phyloP scores from a whole-genome alignment of 2,797 vertebrate genomes.

The Valencia hispanica region DNA sequence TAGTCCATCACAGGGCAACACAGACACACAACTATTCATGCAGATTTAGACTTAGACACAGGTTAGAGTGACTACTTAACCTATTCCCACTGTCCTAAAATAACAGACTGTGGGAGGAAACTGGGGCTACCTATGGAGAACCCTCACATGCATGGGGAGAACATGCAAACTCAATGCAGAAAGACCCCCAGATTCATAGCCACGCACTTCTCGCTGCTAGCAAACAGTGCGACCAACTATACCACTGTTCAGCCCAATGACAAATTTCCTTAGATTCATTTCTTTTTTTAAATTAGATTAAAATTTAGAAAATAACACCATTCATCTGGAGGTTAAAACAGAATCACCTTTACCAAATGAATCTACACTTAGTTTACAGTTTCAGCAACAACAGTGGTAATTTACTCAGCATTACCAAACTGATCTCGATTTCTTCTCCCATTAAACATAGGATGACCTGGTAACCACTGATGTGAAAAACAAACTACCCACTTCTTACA shows the following conservation, averaged over 20 bases:
- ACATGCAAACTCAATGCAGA: background rate
- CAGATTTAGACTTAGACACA: too few species aligned
- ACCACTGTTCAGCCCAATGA: too few species aligned
- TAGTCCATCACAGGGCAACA: background rate
- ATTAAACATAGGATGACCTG: background rate
- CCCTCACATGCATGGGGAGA: background rate
- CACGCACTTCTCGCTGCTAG: too few species aligned
- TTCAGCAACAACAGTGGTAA: background rate
- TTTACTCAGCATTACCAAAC: background rate
- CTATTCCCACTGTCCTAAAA: too few species aligned
- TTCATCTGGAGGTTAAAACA: background rate
- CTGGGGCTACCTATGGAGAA: too few species aligned
- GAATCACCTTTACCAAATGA: background rate
- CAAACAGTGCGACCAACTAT: too few species aligned
- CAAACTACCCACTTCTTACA: slow-evolving; percentile 10
- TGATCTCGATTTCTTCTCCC: background rate
- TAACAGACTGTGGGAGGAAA: too few species aligned
- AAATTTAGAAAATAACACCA: too few species aligned
- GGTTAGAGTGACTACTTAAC: too few species aligned
- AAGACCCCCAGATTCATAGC: too few species aligned
- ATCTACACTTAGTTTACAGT: background rate
- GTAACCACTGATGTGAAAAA: background rate
- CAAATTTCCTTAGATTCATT: too few species aligned
- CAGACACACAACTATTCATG: background rate
- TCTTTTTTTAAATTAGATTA: too few species aligned